Evolutionary conservation across 2,797 vertebrate species (phyloP).

Genomic region (Alcedo atthis): DNA sequence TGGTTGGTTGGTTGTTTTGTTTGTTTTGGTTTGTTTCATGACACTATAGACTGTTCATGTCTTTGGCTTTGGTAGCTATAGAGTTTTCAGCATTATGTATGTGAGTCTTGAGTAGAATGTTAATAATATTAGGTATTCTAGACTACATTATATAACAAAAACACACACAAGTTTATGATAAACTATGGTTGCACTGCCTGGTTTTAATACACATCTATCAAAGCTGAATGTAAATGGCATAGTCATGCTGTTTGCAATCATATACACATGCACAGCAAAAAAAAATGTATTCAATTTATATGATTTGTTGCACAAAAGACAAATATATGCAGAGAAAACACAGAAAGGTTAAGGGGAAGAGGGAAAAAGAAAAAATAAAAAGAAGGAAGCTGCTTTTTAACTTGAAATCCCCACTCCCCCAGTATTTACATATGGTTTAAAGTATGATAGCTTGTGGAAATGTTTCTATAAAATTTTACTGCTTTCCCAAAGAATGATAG

Average conservation of each 20-base stretch:
- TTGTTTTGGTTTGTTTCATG: background rate
- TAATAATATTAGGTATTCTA: slow-evolving; percentile 70
- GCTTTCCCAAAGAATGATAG: background rate
- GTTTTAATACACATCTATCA: background rate
- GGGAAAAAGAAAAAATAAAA: background rate
- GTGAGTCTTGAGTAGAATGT: slow-evolving; percentile 65
- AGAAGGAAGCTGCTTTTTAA: background rate
- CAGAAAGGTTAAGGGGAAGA: background rate
- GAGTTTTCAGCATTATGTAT: slow-evolving; percentile 68
- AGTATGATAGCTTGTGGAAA: background rate
- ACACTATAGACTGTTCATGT: slow-evolving; percentile 30
- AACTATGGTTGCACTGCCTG: background rate
- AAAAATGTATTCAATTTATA: background rate
- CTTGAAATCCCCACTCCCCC: background rate
- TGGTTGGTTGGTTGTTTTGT: too few species aligned
- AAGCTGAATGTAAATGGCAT: background rate
- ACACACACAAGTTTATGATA: background rate
- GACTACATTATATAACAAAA: slow-evolving; percentile 29
- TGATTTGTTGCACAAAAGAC: background rate
- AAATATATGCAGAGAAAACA: background rate
- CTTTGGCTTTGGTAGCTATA: slow-evolving; percentile 70
- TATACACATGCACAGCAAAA: background rate
- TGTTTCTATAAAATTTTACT: background rate
- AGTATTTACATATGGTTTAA: background rate
- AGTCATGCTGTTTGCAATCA: background rate